Percentiles rank a stretch among this genome's conserved stretches.
Conservation (phyloP, 2,888 invertebrate species). For the Candidula unifasciata region DNA sequence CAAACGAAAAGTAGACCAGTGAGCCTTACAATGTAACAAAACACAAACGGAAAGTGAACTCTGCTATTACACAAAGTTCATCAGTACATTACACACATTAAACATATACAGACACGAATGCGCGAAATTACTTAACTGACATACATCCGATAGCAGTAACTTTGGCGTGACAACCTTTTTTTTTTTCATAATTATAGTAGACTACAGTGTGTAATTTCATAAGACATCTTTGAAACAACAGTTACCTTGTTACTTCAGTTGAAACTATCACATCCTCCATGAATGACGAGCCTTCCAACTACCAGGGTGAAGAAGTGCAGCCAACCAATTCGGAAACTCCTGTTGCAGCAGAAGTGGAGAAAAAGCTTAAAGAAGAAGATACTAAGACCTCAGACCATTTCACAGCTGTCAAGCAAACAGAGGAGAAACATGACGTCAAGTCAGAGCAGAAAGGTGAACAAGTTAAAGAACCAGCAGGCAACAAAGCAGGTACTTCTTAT, state of each 20-base stretch:
- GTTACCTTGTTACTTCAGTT: constrained; percentile 28
- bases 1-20: too few species aligned
- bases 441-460: constrained; percentile 18
- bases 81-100: too few species aligned
- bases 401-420: background rate
- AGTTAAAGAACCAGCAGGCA: background rate
- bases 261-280: constrained; percentile 51
- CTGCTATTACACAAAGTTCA: too few species aligned
- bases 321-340: background rate
- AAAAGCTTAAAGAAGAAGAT: background rate
- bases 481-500: background rate
- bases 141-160: too few species aligned
- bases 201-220: too few species aligned
- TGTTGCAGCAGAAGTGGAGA: constrained; percentile 13
- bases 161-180: too few species aligned
- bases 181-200: too few species aligned
- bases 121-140: too few species aligned
- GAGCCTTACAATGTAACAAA: too few species aligned
- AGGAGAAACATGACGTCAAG: constrained; percentile 14
- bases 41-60: too few species aligned
- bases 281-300: constrained; percentile 41
- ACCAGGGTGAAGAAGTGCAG: background rate
- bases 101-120: too few species aligned
- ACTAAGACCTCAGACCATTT: background rate
- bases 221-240: background rate